Evolutionary conservation across 2,888 invertebrate species (phyloP), one percentile per base, ranked within the genome.

Genomic region (Cephalotes varians): DNA sequence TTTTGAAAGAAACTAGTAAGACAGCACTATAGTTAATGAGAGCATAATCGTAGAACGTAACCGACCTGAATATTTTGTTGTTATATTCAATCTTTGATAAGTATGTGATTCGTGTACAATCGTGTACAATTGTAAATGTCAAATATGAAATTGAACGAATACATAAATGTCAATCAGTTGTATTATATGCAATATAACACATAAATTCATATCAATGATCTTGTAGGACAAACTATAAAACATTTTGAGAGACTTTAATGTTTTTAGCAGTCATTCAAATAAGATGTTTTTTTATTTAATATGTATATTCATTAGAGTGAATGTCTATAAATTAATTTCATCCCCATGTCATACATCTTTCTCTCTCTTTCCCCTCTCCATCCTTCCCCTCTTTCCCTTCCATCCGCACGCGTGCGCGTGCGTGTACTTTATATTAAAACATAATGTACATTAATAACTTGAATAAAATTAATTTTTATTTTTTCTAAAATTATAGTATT

Each of bases 191-290:
- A 40, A 84, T 80, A 84, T 86, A 86, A 87, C 80, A 86, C 86
- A 89, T 90, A 88, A 86, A 86, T 86, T 86, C 84, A 85, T 89
- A 87, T 87, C 87, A 88, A 90, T 71, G 72, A 89, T 77, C 89
- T 91, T 88, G 89, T 88, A 88, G 47, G 3, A 47, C 18, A 25
- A 72, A 31, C 15, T 34, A 34, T 40, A 31, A 58, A 58, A 72
- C 12, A 9, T 44, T 58, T 72, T n/a, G 9, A 58, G 15, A 72
- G 1, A 28, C 2, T 25, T 47, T 0, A 34, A 47, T 18, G 7
- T 62, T 25, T 62, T 6, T 10, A 21, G 15, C 31, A 37, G 3
- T 62, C 2, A 62, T 25, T 34, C 6, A 56, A 3, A 18, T 21
- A 69, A 21, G 1, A 69, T 10, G 2, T 34, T 34, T 31, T 69